These are phyloP conservation scores for Centroberyx gerrardi DNA, from an alignment of 2,797 vertebrate species.

Conservation along the genomic window DNA sequence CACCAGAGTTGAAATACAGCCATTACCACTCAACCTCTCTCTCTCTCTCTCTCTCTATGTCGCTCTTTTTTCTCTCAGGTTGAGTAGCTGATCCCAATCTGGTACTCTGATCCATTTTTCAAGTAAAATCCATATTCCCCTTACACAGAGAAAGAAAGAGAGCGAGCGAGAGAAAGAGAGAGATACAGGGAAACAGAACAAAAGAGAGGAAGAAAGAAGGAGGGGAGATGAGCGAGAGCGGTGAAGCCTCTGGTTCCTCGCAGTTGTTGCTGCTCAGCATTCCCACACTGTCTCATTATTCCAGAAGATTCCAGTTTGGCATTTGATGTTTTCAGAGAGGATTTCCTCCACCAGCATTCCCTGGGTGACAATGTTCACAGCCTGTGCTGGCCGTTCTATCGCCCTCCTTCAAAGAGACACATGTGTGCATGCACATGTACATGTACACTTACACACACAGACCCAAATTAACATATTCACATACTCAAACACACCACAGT, in stretches of 20 bases:
- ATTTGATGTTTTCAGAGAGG: constrained; percentile 34
- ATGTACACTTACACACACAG: background rate
- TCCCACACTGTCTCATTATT: constrained; percentile 56
- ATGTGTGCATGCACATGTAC: background rate
- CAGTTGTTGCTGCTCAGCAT: constrained; percentile 21
- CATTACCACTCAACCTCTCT: background rate
- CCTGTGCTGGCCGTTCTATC: constrained; percentile 25
- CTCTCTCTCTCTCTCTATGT: background rate
- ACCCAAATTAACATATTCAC: background rate
- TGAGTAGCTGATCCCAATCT: constrained; percentile 38
- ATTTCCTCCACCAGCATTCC: constrained; percentile 36
- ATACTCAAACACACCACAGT: background rate
- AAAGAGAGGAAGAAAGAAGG: constrained; percentile 11
- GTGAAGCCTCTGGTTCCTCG: constrained; percentile 14
- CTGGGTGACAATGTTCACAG: constrained; percentile 38
- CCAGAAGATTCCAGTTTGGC: constrained; percentile 21
- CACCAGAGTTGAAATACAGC: background rate
- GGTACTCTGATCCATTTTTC: constrained; percentile 55
- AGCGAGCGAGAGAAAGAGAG: background rate
- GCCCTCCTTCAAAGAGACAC: background rate
- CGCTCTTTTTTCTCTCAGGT: constrained; percentile 21
- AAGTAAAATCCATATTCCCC: constrained; percentile 31
- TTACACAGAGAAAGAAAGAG: background rate
- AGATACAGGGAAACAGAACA: too few species aligned
- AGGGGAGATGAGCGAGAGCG: constrained; percentile 27